These are phyloP conservation scores for Sylvilagus bachmani DNA, from an alignment of 2,113 vertebrate species.

Conservation along the genomic window DNA sequence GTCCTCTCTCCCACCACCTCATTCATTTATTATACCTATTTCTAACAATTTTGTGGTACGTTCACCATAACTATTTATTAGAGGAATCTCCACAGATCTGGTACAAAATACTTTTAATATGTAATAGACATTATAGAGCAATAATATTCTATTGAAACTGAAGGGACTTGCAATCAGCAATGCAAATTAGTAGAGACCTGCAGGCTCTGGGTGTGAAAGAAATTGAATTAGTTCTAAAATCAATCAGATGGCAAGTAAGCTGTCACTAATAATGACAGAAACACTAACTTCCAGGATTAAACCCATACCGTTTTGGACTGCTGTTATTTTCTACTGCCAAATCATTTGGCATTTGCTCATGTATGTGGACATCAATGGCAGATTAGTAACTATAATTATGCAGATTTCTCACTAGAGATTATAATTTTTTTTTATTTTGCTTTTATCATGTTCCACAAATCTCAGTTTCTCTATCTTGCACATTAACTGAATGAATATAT, in stretches of 20 bases:
- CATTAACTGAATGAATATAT: not conserved
- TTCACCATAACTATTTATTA: not conserved
- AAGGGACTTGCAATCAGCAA: constrained; percentile 11
- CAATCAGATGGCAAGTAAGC: constrained; percentile 23
- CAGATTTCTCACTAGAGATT: not conserved
- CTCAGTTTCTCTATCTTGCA: not conserved
- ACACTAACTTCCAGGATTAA: not conserved
- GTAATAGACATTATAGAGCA: constrained; percentile 3
- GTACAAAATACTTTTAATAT: not conserved
- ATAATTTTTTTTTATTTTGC: not conserved
- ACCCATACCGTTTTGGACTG: not conserved
- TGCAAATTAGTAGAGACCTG: not conserved
- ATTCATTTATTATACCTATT: not conserved
- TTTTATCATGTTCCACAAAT: not conserved
- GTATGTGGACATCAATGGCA: not conserved
- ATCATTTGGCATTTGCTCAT: not conserved
- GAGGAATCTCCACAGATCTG: not conserved
- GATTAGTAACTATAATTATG: not conserved
- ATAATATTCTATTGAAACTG: not conserved
- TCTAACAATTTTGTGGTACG: not conserved
- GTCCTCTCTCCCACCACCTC: not conserved
- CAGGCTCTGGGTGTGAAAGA: not conserved
- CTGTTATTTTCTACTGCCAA: not conserved
- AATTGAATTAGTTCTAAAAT: constrained; percentile 18
- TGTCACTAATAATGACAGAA: constrained; percentile 7